A percentile compares a stretch with the other conserved stretches of the same genome.
phyloP scores from a whole-genome alignment of 1,140 invertebrate species.

The Calephelis virginiensis region DNA sequence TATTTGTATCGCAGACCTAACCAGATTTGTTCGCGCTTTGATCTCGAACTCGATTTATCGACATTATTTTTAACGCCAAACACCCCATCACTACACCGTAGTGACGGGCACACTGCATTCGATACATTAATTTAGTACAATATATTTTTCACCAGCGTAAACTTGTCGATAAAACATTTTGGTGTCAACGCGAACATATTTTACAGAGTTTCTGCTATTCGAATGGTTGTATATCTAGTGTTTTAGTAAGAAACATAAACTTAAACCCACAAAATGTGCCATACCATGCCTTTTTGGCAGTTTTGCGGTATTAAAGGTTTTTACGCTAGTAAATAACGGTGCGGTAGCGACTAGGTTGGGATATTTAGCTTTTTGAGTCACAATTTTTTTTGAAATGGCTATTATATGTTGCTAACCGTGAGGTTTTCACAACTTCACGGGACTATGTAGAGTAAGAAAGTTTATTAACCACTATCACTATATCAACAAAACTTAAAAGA shows the following conservation, averaged over 20 bases:
- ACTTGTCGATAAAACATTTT: conserved; percentile 21
- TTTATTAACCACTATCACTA: too few relatives aligned
- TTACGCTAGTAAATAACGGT: too few relatives aligned
- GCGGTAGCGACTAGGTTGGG: too few relatives aligned
- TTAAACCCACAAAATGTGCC: too few relatives aligned
- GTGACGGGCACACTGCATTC: conserved; percentile 25
- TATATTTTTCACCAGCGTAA: conserved; percentile 28
- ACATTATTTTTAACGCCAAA: conserved; percentile 75
- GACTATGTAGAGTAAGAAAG: too few relatives aligned
- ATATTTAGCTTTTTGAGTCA: too few relatives aligned
- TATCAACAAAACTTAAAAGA: too few relatives aligned
- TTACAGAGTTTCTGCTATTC: not conserved
- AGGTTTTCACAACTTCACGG: too few relatives aligned
- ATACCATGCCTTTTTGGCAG: too few relatives aligned
- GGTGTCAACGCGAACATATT: conserved; percentile 19
- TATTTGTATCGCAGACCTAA: conserved; percentile 37
- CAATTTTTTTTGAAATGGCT: too few relatives aligned
- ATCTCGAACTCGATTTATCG: conserved; percentile 72
- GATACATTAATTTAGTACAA: conserved; percentile 27
- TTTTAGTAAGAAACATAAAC: not conserved
- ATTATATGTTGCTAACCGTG: too few relatives aligned
- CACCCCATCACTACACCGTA: conserved; percentile 58
- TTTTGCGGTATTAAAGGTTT: too few relatives aligned
- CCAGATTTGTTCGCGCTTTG: conserved; percentile 73
- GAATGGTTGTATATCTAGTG: not conserved